A percentile compares a stretch with the other conserved stretches of the same genome.
These are phyloP conservation scores for Heliconius congener DNA, from an alignment of 1,140 invertebrate genomes.

Conservation along the genomic window DNA sequence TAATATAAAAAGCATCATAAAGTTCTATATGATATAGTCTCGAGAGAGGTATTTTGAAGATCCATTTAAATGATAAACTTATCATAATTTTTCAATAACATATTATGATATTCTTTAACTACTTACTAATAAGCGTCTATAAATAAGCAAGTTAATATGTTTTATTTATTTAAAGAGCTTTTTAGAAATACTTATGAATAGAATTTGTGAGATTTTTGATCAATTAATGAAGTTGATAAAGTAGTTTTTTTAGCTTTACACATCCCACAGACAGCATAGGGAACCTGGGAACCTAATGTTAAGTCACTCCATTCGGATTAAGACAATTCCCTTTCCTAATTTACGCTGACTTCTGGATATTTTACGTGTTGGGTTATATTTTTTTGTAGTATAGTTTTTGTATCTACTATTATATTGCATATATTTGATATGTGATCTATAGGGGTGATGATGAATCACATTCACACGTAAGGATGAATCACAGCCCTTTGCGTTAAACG, in stretches of 20 bases:
- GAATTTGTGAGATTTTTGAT: too few species aligned
- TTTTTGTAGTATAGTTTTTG: too few species aligned
- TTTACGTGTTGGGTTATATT: too few species aligned
- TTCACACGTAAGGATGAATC: conserved; percentile 24
- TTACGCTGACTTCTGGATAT: too few species aligned
- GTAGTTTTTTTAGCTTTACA: too few species aligned
- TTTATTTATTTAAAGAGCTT: neutral
- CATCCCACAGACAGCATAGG: too few species aligned
- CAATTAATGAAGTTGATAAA: neutral
- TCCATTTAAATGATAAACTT: conserved; percentile 6
- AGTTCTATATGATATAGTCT: neutral
- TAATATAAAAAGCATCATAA: conserved; percentile 2
- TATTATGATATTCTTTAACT: conserved; percentile 11
- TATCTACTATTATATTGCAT: neutral
- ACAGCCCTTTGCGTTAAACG: conserved; percentile 23
- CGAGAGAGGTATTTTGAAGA: neutral
- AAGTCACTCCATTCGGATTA: too few species aligned
- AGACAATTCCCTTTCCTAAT: too few species aligned
- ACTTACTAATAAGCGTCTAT: neutral
- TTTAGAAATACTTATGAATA: neutral
- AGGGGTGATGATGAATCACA: conserved; percentile 27
- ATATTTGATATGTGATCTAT: neutral
- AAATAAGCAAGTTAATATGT: neutral
- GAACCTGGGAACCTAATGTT: too few species aligned
- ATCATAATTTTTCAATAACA: neutral